Base-by-base conservation (phyloP, 1,140 invertebrate genomes). In the Ceratina japonica region DNA sequence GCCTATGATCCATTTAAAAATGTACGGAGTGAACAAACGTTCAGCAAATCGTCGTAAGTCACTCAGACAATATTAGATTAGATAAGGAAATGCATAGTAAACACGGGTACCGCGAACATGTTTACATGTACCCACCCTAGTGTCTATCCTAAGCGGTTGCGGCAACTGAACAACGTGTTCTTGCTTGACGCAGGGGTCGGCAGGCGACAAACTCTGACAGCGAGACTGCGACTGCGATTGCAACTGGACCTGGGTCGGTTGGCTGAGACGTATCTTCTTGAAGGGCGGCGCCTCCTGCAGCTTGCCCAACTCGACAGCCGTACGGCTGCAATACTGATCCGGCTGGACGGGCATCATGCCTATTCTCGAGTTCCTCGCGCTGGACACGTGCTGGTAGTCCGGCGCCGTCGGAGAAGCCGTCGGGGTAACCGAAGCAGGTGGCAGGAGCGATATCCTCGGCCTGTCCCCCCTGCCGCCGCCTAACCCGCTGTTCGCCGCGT, bases 211-310 rank as follows among this genome's bases (percentile, higher is more conserved):
- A 66, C 88, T 91, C 64, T 91, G 90, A 79, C 87, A 87, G 22
- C 89, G 90, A 62, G 89, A 85, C 65, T 90, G 91, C 24, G 83
- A 77, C 52, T 87, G 82, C 51, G 88, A 80, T 78, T 91, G 89
- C 70, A 85, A 44, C 62, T 87, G 90, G 51, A 88, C 86, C 66
- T 89, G 90, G n/a, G 84, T 81, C 37, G 87, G 81, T 83, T 91
- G 95, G 20, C 93, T 93, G 51, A 97, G 93, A 15, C 96, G 93
- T 80, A 98, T 95, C 89, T 97, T 97, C 90, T 97, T 97, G 91
- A 96, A 95, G 65, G 95, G 94, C 79, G 96, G 96, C 75, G 91
- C 88, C 8, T 92, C 85, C 62, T 86, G 91, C 58, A 91, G 68
- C 59, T 87, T 88, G 15, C 89, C 88, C 79, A 92, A 89, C 22